Conservation (phyloP, 2,113 vertebrate species). For the Oreochromis niloticus region DNA sequence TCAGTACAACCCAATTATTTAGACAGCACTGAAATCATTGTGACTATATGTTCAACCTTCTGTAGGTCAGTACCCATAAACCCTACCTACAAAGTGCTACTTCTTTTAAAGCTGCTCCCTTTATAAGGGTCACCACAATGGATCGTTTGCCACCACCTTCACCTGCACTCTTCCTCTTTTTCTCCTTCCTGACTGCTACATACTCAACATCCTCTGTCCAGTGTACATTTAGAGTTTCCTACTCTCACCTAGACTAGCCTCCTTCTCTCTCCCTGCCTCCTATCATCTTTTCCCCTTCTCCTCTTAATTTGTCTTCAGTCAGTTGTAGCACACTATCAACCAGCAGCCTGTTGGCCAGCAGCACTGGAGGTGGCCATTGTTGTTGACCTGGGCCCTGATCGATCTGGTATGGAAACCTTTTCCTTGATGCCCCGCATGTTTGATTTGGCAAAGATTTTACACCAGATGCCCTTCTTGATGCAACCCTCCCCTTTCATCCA, state of each 20-base stretch:
- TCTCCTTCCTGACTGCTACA: not conserved
- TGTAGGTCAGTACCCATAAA: not conserved
- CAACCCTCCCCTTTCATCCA: not conserved
- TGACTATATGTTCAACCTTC: not conserved
- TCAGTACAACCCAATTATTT: not conserved
- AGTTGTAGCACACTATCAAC: not conserved
- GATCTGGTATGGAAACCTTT: not conserved
- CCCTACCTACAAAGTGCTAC: not conserved
- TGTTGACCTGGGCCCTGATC: not conserved
- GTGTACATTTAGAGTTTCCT: not conserved
- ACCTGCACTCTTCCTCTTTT: not conserved
- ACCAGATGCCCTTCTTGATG: not conserved
- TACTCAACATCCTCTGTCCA: fast-evolving
- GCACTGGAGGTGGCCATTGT: fast-evolving
- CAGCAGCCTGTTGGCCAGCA: not conserved
- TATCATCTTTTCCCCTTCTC: fast-evolving
- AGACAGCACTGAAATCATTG: not conserved
- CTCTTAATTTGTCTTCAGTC: fast-evolving
- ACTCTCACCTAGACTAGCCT: not conserved
- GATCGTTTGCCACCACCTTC: not conserved
- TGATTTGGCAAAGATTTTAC: not conserved
- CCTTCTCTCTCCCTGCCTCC: not conserved
- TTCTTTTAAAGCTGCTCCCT: fast-evolving
- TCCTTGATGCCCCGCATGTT: fast-evolving
- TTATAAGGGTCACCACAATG: not conserved